Conservation (phyloP, 2,113 vertebrate genomes). For the Nematolebias whitei region DNA sequence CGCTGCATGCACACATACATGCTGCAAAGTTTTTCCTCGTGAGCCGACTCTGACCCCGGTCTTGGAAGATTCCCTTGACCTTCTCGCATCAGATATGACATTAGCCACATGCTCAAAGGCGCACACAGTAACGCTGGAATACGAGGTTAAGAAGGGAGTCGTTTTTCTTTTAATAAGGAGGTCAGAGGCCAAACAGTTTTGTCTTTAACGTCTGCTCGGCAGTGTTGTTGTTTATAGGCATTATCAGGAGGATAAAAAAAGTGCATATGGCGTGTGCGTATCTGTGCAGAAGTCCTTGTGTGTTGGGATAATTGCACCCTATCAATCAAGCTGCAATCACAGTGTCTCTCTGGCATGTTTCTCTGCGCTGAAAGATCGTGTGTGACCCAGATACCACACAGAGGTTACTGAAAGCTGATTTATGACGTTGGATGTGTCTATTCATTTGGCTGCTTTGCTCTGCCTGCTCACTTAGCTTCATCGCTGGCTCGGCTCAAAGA, state of each 20-base stretch:
- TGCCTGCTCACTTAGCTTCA: constrained; percentile 16
- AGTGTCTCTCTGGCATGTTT: constrained; percentile 4
- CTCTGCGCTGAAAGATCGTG: constrained; percentile 12
- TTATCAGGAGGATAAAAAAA: neutral
- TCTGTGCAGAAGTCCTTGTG: neutral
- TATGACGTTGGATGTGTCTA: constrained; percentile 29
- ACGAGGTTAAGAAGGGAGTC: constrained; percentile 16
- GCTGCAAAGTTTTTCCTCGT: constrained; percentile 35
- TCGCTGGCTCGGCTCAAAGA: neutral
- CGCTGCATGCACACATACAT: constrained; percentile 17
- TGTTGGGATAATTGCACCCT: constrained; percentile 29
- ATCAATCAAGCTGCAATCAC: constrained; percentile 25
- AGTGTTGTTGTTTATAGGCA: neutral
- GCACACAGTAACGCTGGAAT: neutral
- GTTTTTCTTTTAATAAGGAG: constrained; percentile 21
- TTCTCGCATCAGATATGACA: constrained; percentile 30
- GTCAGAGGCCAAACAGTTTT: constrained; percentile 41
- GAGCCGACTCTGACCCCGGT: constrained; percentile 21
- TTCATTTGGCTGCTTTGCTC: constrained; percentile 27
- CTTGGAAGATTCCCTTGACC: constrained; percentile 11
- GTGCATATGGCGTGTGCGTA: neutral
- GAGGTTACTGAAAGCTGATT: constrained; percentile 40
- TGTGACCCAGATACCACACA: constrained; percentile 37
- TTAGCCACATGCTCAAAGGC: constrained; percentile 15
- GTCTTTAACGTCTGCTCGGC: constrained; percentile 6